These are phyloP conservation scores for Stratiolaelaps scimitus DNA, from an alignment of 1,140 invertebrate species.

Conservation along the genomic window DNA sequence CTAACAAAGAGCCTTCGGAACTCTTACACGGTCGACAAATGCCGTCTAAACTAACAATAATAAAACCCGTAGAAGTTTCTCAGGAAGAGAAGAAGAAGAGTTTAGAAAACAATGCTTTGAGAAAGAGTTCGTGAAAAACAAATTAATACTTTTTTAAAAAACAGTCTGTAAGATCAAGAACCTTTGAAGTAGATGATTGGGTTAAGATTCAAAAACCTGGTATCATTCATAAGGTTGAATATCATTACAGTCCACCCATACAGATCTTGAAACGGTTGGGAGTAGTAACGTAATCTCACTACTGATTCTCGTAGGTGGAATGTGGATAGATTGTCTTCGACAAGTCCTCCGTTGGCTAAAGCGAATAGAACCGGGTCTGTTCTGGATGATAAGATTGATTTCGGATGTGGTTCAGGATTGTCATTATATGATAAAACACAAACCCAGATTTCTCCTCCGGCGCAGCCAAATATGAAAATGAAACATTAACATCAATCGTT, in stretches of 20 bases:
- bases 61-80: background rate
- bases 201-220: background rate
- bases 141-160: background rate
- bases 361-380: too few relatives aligned
- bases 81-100: background rate
- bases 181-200: background rate
- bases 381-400: too few relatives aligned
- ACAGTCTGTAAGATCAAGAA: background rate
- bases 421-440: too few relatives aligned
- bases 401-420: too few relatives aligned
- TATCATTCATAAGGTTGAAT: background rate
- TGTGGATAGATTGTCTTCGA: background rate
- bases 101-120: background rate
- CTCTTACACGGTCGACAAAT: conserved; percentile 12
- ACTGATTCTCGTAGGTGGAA: background rate
- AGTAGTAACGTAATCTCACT: background rate
- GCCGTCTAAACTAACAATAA: background rate
- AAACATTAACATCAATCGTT: too few relatives aligned
- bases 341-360: too few relatives aligned
- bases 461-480: too few relatives aligned
- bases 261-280: background rate
- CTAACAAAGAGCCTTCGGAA: conserved; percentile 10
- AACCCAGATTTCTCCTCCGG: too few relatives aligned
- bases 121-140: background rate
- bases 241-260: background rate